Evolutionary conservation across 2,888 invertebrate species (phyloP).

Genomic region (Nemapogon koenigi): DNA sequence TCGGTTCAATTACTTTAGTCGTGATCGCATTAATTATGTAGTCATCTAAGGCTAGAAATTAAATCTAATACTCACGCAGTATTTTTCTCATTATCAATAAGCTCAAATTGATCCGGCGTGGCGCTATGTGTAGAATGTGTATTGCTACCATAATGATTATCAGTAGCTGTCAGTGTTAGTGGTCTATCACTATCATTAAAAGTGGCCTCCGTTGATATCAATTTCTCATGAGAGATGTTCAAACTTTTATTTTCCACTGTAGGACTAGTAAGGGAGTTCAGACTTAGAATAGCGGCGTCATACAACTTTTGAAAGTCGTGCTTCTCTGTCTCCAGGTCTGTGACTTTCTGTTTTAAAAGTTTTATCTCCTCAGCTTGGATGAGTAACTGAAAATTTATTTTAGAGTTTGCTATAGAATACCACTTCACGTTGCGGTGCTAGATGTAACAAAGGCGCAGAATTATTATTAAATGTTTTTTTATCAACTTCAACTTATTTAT

Average conservation of each 20-base stretch:
- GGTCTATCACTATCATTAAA: slow-evolving; percentile 32
- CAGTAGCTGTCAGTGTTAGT: slow-evolving; percentile 45
- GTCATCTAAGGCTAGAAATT: no score
- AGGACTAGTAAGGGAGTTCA: slow-evolving; percentile 54
- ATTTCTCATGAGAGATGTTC: slow-evolving; percentile 37
- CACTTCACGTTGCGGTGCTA: no score
- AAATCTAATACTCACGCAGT: slow-evolving; percentile 35
- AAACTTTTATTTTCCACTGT: slow-evolving; percentile 38
- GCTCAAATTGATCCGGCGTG: slow-evolving; percentile 69
- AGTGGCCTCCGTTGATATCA: slow-evolving; percentile 23
- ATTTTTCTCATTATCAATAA: slow-evolving; percentile 63
- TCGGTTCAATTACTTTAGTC: no score
- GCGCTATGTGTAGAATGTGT: slow-evolving; percentile 56
- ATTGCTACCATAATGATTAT: slow-evolving; percentile 57
- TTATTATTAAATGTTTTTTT: no score
- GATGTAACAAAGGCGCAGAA: no score
- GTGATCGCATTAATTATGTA: no score
- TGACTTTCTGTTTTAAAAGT: slow-evolving; percentile 58
- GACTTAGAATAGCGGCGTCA: slow-evolving; percentile 53
- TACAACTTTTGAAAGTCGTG: slow-evolving; percentile 61
- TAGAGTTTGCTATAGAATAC: neutral
- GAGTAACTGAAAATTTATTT: slow-evolving; percentile 31
- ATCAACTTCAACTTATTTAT: no score
- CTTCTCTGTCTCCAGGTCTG: slow-evolving; percentile 63
- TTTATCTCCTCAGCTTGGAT: slow-evolving; percentile 64